phyloP scores from a whole-genome alignment of 2,113 vertebrate genomes.

The Phaethornis superciliosus region DNA sequence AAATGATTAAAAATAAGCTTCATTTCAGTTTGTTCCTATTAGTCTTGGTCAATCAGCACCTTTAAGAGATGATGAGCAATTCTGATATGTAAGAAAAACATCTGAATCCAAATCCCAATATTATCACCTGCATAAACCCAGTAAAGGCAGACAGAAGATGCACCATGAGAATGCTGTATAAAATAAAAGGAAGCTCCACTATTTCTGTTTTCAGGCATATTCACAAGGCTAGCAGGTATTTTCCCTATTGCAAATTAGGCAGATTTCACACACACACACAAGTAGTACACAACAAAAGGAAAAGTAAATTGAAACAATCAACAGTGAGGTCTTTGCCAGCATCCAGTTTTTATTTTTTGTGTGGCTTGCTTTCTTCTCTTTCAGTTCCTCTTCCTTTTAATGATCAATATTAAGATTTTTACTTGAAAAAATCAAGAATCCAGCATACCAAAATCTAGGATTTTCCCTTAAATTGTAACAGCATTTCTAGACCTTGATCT shows the following conservation, averaged over 20 bases:
- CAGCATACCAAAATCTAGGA: not conserved
- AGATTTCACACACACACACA: not conserved
- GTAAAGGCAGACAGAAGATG: not conserved
- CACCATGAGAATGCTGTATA: not conserved
- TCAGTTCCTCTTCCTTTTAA: not conserved
- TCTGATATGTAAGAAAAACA: not conserved
- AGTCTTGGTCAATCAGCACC: not conserved
- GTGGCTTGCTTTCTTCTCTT: not conserved
- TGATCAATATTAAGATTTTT: not conserved
- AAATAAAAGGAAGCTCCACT: not conserved
- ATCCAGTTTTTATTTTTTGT: not conserved
- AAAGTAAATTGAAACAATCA: not conserved
- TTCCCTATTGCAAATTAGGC: not conserved
- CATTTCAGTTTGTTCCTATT: constrained; percentile 16
- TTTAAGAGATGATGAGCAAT: not conserved
- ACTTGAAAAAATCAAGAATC: not conserved
- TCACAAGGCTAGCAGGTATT: not conserved
- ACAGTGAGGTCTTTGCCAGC: not conserved
- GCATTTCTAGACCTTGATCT: not conserved
- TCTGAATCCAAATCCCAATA: not conserved
- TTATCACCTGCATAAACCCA: not conserved
- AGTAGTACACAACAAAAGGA: too few species aligned
- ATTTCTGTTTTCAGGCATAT: not conserved
- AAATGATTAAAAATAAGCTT: constrained; percentile 48
- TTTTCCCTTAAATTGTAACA: not conserved